These are phyloP conservation scores for Listronotus bonariensis DNA, from an alignment of 1,140 invertebrate species.

Conservation along the genomic window DNA sequence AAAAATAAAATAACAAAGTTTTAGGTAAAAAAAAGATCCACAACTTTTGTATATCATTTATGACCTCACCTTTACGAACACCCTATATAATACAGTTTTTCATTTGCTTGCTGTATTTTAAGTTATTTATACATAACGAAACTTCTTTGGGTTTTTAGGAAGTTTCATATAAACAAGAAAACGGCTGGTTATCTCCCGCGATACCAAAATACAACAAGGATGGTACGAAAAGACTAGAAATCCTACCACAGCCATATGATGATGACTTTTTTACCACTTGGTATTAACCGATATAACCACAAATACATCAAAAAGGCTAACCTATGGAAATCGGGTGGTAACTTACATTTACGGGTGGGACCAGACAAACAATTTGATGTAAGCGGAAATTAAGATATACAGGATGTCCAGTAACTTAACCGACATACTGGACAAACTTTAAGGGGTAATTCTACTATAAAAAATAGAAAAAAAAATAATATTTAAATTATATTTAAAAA, in stretches of 20 bases:
- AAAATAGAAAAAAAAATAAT: no score
- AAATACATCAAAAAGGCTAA: conserved; percentile 60
- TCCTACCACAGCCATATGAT: conserved; percentile 66
- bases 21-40: no score
- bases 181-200: conserved; percentile 71
- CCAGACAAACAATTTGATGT: conserved; percentile 67
- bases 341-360: conserved; percentile 81
- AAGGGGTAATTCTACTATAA: no score
- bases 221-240: conserved; percentile 50
- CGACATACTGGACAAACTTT: no score
- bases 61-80: no score
- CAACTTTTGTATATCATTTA: no score
- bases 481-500: no score
- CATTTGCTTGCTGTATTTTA: no score
- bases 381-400: conserved; percentile 54
- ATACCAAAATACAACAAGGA: conserved; percentile 65
- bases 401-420: no score
- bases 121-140: no score
- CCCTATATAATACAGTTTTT: no score
- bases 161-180: conserved; percentile 52
- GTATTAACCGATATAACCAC: conserved; percentile 58
- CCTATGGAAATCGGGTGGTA: conserved; percentile 75
- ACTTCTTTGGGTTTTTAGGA: conserved; percentile 26
- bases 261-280: conserved; percentile 69
- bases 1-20: no score